phyloP scores from a whole-genome alignment of 2,797 vertebrate species.

The Notamacropus eugenii region DNA sequence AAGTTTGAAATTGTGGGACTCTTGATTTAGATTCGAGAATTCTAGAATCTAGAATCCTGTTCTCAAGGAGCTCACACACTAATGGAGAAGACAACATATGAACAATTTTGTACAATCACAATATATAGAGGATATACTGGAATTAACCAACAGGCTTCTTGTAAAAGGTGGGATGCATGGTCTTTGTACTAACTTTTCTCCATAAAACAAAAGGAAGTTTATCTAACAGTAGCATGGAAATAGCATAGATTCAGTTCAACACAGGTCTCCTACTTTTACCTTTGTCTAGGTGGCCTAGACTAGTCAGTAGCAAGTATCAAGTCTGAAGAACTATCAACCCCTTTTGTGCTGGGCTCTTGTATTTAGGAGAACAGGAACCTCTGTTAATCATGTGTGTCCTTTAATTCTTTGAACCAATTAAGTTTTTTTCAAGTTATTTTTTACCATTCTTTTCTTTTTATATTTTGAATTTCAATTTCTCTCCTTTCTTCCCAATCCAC shows the following conservation, averaged over 20 bases:
- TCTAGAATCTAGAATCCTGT: not conserved
- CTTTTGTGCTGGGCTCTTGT: not conserved
- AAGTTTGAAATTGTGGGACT: slow-evolving; percentile 10
- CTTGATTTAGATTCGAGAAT: not conserved
- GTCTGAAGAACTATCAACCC: no score
- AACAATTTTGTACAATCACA: not conserved
- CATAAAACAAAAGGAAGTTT: not conserved
- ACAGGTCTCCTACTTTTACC: no score
- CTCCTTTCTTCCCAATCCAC: not conserved
- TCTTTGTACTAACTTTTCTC: not conserved
- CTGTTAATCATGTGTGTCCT: not conserved
- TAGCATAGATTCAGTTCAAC: not conserved
- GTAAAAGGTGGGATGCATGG: not conserved
- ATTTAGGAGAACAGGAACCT: no score
- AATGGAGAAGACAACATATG: not conserved
- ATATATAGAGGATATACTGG: not conserved
- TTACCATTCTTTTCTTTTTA: not conserved
- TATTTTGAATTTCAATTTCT: not conserved
- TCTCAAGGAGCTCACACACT: not conserved
- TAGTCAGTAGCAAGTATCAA: no score
- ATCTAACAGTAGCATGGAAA: not conserved
- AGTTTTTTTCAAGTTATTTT: not conserved
- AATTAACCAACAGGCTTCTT: not conserved
- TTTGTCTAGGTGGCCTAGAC: no score
- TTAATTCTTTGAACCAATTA: not conserved